Evolutionary conservation across 2,797 vertebrate species (phyloP).

Genomic region (Apodemus agrarius): DNA sequence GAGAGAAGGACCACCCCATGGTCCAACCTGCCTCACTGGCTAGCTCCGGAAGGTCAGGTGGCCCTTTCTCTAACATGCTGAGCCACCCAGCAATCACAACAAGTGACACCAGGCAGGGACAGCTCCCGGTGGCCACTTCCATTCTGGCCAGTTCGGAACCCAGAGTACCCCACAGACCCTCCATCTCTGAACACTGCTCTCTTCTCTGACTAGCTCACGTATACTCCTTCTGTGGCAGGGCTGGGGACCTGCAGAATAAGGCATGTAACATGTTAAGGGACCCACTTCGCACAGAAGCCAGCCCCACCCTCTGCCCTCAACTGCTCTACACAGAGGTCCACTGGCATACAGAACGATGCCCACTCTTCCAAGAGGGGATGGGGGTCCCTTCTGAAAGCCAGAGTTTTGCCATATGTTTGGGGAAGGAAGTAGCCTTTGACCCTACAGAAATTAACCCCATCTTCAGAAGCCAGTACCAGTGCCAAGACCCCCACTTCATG

Average conservation of each 20-base stretch:
- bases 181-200: neutral
- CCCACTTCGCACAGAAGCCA: neutral
- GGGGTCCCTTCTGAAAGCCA: neutral
- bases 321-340: neutral
- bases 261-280: neutral
- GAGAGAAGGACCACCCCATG: neutral
- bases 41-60: too few relatives aligned
- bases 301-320: neutral
- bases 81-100: neutral
- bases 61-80: neutral
- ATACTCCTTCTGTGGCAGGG: too few relatives aligned
- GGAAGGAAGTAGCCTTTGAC: neutral
- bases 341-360: too few relatives aligned
- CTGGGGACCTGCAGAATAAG: neutral
- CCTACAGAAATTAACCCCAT: accelerated
- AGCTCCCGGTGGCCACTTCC: neutral
- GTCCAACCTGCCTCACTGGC: too few relatives aligned
- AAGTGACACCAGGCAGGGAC: neutral
- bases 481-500: neutral
- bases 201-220: neutral
- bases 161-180: neutral
- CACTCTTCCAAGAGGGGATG: accelerated
- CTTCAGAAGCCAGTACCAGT: neutral
- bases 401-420: neutral
- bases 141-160: neutral